Evolutionary conservation across 2,797 vertebrate species (phyloP), one percentile per base, ranked within the genome.

Genomic region (Alexandromys oeconomus): DNA sequence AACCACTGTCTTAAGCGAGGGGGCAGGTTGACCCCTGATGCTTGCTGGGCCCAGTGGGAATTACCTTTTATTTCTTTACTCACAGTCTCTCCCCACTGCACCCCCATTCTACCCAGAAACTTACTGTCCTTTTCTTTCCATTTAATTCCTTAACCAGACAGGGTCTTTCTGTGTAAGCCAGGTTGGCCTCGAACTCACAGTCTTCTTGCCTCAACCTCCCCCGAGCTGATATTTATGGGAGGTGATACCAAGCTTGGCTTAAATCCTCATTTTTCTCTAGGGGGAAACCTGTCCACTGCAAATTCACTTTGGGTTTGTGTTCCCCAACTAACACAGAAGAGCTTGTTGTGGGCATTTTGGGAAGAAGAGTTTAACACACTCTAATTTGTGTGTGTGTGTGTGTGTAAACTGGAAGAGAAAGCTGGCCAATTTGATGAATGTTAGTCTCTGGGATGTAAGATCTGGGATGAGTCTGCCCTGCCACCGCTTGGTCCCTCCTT

Each of bases 41-140:
- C 71, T 51, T 48, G 81, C 31, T 73, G 80, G 73, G 87, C 61
- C 40, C 87, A 46, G 88, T 69, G 87, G 43, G 93, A 67, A 89
- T 7, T 85, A 65, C 17, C 0, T 0, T 90, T 94, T 87, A 92
- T 80, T 96, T 92, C 23, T 37, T 78, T 92, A 89, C 81, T 92
- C 63, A 79, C 34, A 61, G 29, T 48, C 61, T 86, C 77, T 95
- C 46, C 51, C 73, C 67, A 86, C 40, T 0, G 0, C 17, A 76
- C 29, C 14, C 57, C 59, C 51, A 19, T 23, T 48, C 89, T 87
- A n/a, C 40, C 51, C 43, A 82, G 82, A 87, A 43, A 63, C 51
- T 82, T 67, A 79, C 78, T 37, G 31, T 0, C 2, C 34, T 82
- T 89, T 79, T 88, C 76, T 94, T 69, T 34, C 29, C 77, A 69